Base-by-base conservation (phyloP, 2,888 invertebrate genomes). In the Pyrgus malvae region DNA sequence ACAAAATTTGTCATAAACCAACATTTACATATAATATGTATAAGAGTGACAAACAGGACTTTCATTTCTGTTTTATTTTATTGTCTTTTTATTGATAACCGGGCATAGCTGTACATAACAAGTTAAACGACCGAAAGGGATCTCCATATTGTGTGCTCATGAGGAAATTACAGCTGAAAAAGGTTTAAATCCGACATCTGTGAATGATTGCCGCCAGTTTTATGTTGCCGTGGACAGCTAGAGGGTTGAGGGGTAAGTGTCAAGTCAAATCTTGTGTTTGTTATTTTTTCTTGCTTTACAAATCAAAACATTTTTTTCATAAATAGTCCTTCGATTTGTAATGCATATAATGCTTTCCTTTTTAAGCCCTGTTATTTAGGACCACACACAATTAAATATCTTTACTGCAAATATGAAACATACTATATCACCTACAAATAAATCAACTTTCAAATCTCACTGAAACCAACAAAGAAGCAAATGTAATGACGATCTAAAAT, bases 11-110 rank as follows among this genome's bases (percentile, higher is more conserved):
- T 49, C 49, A 33, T 57, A 41, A 70, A 77, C 66, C 66, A 65
- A 70, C 70, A 80, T 82, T 80, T 76, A 70, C 81, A 78, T 82
- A 74, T 69, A 72, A 70, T 81, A 78, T 82, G 74, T 69, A 72
- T 68, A 72, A 69, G 71, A 69, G 66, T 73, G 29, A 49, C 48
- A 40, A 49, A 49, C 49, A 33, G 31, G n/a, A 41, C 41, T 42
- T 78, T 71, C 72, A 75, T 77, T 74, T 64, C 65, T 65, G 66
- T 65, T 66, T 66, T 71, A 71, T 78, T 78, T 78, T 75, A 80
- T 73, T 69, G 68, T 64, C 57, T 68, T 76, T 80, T 81, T 78
- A 78, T 75, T 67, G 72, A 50, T 62, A 60, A 63, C 64, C 70
- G 69, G 68, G 70, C 68, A 72, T 67, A 16, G 41, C 33, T 35